Conservation (phyloP, 2,113 vertebrate genomes). For the Anser brachyrhynchus region DNA sequence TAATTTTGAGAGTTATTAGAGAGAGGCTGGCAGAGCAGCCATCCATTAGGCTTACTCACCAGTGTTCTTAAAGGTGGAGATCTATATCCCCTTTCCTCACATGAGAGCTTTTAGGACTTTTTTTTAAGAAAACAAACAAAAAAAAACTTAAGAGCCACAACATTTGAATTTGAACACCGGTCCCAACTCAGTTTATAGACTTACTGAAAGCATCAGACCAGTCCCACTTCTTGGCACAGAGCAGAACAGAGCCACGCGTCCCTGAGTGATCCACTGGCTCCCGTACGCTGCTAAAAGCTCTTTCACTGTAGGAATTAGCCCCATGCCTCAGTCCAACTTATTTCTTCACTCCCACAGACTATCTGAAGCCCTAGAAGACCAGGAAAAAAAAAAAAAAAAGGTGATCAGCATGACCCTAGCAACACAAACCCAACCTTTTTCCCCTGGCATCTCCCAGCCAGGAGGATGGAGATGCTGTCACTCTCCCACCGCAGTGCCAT, state of each 20-base stretch:
- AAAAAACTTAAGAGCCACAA: neutral
- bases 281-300: rapidly evolving
- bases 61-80: neutral
- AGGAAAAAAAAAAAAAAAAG: too few species aligned
- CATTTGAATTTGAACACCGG: neutral
- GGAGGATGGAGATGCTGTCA: neutral
- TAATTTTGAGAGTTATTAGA: neutral
- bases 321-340: rapidly evolving
- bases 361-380: neutral
- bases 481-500: neutral
- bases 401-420: neutral
- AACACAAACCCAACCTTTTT: rapidly evolving
- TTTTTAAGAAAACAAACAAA: too few species aligned
- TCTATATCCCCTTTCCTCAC: neutral
- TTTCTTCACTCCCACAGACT: neutral
- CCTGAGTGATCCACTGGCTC: neutral
- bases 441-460: rapidly evolving
- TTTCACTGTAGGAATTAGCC: neutral
- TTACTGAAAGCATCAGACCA: neutral
- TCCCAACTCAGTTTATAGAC: neutral
- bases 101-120: neutral
- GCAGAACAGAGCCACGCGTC: neutral
- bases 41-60: neutral
- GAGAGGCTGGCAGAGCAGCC: neutral
- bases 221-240: neutral